phyloP scores from a whole-genome alignment of 2,888 invertebrate species.

The Iselma pallidipennis region DNA sequence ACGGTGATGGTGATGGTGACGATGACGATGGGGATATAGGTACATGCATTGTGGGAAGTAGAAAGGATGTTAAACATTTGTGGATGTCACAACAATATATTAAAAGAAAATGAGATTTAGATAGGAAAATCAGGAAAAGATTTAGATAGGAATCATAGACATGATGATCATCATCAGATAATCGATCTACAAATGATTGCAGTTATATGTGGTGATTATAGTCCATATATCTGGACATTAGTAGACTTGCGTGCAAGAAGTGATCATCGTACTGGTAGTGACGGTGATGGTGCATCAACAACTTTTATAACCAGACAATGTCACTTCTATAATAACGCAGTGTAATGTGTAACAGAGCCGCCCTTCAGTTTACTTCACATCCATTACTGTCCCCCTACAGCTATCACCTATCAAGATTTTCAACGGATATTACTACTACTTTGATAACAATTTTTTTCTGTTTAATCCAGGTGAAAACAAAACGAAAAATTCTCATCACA shows the following conservation, averaged over 20 bases:
- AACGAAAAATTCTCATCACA: conserved; percentile 12
- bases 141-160: no score
- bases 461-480: conserved; percentile 17
- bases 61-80: neutral
- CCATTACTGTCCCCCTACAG: conserved; percentile 13
- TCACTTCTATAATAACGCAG: conserved; percentile 25
- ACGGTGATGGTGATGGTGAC: neutral
- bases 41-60: neutral
- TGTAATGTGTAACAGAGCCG: conserved; percentile 13
- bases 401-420: conserved; percentile 14
- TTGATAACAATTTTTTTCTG: no score
- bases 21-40: neutral
- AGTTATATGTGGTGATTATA: no score
- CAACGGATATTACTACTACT: conserved; percentile 24
- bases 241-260: conserved; percentile 24
- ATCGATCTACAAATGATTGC: no score
- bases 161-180: no score
- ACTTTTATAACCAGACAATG: conserved; percentile 20
- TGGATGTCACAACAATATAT: neutral
- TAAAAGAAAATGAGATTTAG: neutral
- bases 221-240: conserved; percentile 15
- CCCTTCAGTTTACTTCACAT: conserved; percentile 23
- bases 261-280: conserved; percentile 19
- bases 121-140: no score
- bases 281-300: conserved; percentile 9